Evolutionary conservation across 2,797 vertebrate species (phyloP), one percentile per base, ranked within the genome.

Genomic region (Brachyrhaphis roseni): DNA sequence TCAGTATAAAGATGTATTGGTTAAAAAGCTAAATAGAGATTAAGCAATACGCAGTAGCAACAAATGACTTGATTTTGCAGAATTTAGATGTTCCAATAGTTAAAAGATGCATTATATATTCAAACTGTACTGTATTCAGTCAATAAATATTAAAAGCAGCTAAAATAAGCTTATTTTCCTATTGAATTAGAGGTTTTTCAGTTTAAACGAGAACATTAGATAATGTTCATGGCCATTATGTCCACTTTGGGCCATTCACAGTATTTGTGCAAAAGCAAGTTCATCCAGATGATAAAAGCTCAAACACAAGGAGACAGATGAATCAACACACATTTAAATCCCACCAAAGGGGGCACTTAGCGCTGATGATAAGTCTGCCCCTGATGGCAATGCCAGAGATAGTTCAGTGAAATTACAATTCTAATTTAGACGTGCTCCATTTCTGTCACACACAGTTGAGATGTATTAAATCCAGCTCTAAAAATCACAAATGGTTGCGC

Each of bases 321-420:
- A 79, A 82, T 76, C 77, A 72, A 74, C 71, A 53, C 72, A 73
- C 28, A 78, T 72, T 73, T 31, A 49, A 11, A 53, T 31, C 79
- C 74, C 62, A 84, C 72, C 0, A 4, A 77, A 77, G 72, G 76
- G 82, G 73, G 74, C 80, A 81, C 80, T 83, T 79, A 68, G 74
- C 57, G 39, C 75, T 86, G 85, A 90, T 87, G 82, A 87, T 23
- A 77, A 81, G 81, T 79, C 83, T 82, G 86, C 55, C 84, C 77
- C 76, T 77, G 68, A 66, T 73, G 76, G 83, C 45, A 84, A 18
- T 78, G 80, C 72, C 75, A 78, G 72, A 86, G 77, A 90, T 76
- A 84, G 80, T 84, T 90, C 79, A 88, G 72, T 86, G 85, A 86
- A 90, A 91, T 83, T 84, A 85, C 82, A 83, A 80, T 78, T 90